A percentile compares a stretch with the other conserved stretches of the same genome.
Evolutionary conservation across 2,113 vertebrate genomes (phyloP).

Genomic region (Eubucco bourcierii): DNA sequence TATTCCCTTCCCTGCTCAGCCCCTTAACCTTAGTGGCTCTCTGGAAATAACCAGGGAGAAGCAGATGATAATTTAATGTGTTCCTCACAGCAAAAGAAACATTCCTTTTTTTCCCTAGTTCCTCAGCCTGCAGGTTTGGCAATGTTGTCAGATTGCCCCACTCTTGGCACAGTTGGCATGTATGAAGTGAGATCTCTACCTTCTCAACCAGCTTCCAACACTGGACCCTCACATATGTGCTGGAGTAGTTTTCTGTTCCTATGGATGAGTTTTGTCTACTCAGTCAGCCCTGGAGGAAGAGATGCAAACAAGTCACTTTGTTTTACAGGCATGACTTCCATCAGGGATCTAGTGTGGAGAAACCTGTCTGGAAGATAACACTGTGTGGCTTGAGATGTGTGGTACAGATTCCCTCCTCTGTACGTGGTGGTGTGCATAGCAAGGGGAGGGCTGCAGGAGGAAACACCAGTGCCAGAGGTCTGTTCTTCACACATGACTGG

Average conservation of each 20-base stretch:
- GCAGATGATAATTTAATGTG: background rate
- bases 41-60: background rate
- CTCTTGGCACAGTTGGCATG: background rate
- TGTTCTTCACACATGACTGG: slow-evolving; percentile 45
- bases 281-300: slow-evolving; percentile 29
- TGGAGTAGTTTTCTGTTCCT: slow-evolving; percentile 3
- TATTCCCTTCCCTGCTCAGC: background rate
- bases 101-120: background rate
- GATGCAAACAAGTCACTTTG: slow-evolving; percentile 44
- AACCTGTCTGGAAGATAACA: slow-evolving; percentile 64
- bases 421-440: background rate
- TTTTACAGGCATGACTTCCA: slow-evolving; percentile 56
- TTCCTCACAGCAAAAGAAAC: background rate
- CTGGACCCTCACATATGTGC: background rate
- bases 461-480: slow-evolving; percentile 26
- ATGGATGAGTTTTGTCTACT: background rate
- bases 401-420: background rate
- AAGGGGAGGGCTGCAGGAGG: background rate
- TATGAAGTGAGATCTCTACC: background rate
- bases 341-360: slow-evolving; percentile 21
- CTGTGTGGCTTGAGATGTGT: slow-evolving; percentile 42
- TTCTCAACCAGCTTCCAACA: background rate
- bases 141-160: no score
- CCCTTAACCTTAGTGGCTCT: background rate
- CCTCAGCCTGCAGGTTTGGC: background rate